Evolutionary conservation across 2,888 invertebrate species (phyloP), one percentile per base, ranked within the genome.

Genomic region (Troilus luridus): DNA sequence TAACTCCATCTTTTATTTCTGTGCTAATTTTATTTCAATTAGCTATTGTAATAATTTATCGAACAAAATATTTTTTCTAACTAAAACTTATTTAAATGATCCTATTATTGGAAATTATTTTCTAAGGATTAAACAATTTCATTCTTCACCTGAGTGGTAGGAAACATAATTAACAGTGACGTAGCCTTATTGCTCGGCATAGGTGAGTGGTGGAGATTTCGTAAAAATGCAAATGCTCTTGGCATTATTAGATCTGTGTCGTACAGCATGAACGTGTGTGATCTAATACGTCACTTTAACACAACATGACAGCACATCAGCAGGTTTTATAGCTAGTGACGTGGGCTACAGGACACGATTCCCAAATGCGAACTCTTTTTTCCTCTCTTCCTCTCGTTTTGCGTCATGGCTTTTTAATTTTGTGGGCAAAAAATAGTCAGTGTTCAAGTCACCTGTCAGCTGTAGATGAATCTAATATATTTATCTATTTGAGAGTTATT

Each of bases 201-300:
- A 6, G 27, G 72, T 27, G 8, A 41, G 41, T 41, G 72, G 19
- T 41, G 72, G 41, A 77, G 41, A 72, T 77, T 77, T 56, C 10
- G 54, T 21, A 58, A 56, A 58, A n/a, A 85, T 85, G 85, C 85
- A 85, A 85, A 85, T 85, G 85, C 85, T 54, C n/a, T 85, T 58
- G n/a, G 12, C n/a, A 56, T 85, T 85, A 56, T 54, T 58, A 56
- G 56, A 56, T 85, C 11, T 56, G 56, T n/a, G 56, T 14, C 85
- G 3, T 56, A 54, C 54, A 8, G 56, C 85, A 58, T 6, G n/a
- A 10, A 19, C 1, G 85, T 8, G 85, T 8, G 11, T n/a, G 85
- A 58, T 85, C 85, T 58, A 85, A 85, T 85, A 58, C 85, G 56
- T 85, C 85, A 85, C 85, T 85, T 85, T 54, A 21, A 85, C 17